phyloP scores from a whole-genome alignment of 2,888 invertebrate species.

The Loripinus fragilis region DNA sequence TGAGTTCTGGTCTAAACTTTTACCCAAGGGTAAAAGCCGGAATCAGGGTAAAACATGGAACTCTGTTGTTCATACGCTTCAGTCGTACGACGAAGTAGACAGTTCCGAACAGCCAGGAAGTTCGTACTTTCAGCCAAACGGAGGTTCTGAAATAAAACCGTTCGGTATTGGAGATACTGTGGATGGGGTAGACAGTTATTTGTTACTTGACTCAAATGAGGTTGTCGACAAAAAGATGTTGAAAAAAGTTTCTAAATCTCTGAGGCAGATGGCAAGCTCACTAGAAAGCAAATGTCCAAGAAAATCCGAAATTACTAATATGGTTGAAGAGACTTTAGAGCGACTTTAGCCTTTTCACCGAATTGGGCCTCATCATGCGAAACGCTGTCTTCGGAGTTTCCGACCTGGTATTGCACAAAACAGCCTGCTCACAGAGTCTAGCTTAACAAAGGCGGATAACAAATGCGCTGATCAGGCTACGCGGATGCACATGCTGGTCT shows the following conservation, averaged over 20 bases:
- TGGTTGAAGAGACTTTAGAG: not conserved
- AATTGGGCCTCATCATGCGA: too few species aligned
- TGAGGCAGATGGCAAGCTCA: not conserved
- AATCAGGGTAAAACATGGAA: not conserved
- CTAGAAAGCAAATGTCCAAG: not conserved
- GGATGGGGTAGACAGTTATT: not conserved
- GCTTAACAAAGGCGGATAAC: too few species aligned
- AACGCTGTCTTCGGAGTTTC: too few species aligned
- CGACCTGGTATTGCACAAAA: too few species aligned
- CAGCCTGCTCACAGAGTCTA: too few species aligned
- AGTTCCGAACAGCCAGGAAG: not conserved
- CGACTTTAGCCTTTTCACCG: too few species aligned
- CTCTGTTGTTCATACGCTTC: not conserved
- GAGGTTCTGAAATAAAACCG: not conserved
- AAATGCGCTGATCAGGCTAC: too few species aligned
- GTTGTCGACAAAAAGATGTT: not conserved
- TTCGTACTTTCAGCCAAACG: not conserved
- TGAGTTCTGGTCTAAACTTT: not conserved
- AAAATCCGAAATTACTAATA: not conserved
- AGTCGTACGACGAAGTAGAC: not conserved
- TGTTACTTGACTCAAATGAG: not conserved
- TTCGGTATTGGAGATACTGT: too few species aligned
- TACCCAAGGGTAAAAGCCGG: not conserved
- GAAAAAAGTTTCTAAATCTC: not conserved
- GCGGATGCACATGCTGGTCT: too few species aligned